A percentile compares a stretch with the other conserved stretches of the same genome.
phyloP scores from a whole-genome alignment of 2,888 invertebrate species.

The Drosophila falleni region DNA sequence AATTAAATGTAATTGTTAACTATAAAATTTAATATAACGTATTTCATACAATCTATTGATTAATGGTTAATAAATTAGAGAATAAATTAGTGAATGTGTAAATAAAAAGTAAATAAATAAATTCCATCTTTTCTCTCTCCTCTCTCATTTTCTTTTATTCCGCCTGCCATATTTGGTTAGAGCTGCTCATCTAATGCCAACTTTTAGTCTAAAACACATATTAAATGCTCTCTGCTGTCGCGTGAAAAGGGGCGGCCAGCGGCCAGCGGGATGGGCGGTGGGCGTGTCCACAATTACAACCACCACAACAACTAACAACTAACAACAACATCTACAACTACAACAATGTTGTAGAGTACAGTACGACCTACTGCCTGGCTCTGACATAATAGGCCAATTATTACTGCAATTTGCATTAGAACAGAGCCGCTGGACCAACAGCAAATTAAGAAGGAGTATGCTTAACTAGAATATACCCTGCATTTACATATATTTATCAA shows the following conservation, averaged over 20 bases:
- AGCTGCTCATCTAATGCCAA: constrained; percentile 64
- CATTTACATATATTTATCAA: neutral
- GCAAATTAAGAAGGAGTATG: neutral
- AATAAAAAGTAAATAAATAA: neutral
- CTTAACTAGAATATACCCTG: neutral
- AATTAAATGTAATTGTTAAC: neutral
- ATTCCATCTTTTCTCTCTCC: neutral
- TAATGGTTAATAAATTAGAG: too few species aligned
- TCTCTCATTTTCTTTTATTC: neutral
- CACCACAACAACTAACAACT: constrained; percentile 12
- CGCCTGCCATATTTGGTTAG: constrained; percentile 54
- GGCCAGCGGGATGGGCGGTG: constrained; percentile 52
- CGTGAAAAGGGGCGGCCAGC: constrained; percentile 65
- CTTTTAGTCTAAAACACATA: constrained; percentile 70
- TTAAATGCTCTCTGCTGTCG: constrained; percentile 53
- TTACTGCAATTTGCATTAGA: constrained; percentile 81
- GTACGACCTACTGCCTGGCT: constrained; percentile 74
- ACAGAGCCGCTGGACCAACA: constrained; percentile 47
- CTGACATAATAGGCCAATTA: constrained; percentile 80
- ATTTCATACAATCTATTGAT: too few species aligned
- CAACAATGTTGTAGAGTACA: constrained; percentile 54
- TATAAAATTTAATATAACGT: neutral
- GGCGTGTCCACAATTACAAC: constrained; percentile 43
- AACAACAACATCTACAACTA: constrained; percentile 14
- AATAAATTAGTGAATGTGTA: too few species aligned